Evolutionary conservation across 2,113 vertebrate species (phyloP), one percentile per base, ranked within the genome.

Genomic region (Oreochromis tanganicae): DNA sequence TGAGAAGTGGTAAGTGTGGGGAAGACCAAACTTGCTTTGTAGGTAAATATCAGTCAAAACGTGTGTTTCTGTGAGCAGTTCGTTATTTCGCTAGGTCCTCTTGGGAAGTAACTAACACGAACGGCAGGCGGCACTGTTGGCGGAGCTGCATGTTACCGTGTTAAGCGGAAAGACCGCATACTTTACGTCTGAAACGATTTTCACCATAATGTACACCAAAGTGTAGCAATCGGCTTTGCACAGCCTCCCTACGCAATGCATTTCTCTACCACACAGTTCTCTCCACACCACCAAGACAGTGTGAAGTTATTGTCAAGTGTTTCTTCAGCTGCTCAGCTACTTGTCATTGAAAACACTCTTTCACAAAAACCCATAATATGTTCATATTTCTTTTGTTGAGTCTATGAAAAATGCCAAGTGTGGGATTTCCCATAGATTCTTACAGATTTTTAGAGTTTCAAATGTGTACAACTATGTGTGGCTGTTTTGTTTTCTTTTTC

Each of bases 1-100:
- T 54, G 82, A 14, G 27, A 68, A 54, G 83, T 34, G 92, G 95
- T 95, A 13, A 88, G 93, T 87, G 46, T 5, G 2, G 11, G 10
- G 6, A 14, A 73, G 11, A 32, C 7, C n/a, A 8, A 8, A 29
- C 11, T 27, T 56, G 5, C 50, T 43, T 68, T 36, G 57, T 66
- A 0, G 0, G 11, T n/a, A 21, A 38, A 24, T 13, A 82, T 13
- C 4, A n/a, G 19, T 48, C 16, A 50, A 50, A 50, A 29, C 16
- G 10, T 29, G 71, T 10, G 46, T n/a, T 78, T 32, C 9, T 78
- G 24, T 32, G 43, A 50, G 24, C 5, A 50, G 71, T 32, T 50
- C 27, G 71, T 78, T 4, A 12, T 50, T 50, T 50, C 16, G 16
- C 27, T 13, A 24, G 27, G 43, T 41, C 7, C 12, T 78, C 71